Evolutionary conservation across 2,113 vertebrate genomes (phyloP).

Genomic region (Pteruthius melanotis): DNA sequence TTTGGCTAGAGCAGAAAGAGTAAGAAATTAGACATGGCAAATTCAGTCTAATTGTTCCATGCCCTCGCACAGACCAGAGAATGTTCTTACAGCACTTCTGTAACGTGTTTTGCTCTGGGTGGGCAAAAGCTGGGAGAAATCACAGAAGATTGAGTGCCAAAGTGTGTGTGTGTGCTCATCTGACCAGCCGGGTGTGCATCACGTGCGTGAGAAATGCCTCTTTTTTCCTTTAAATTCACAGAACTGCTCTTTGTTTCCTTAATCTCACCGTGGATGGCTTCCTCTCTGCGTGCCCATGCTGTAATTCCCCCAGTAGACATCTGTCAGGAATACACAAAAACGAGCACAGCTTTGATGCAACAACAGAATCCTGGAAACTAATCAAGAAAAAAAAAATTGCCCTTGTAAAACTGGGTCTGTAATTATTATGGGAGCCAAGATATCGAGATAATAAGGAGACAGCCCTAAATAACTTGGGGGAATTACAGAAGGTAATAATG

Average conservation of each 20-base stretch:
- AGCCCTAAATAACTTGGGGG: constrained; percentile 67
- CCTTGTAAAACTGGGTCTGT: constrained; percentile 70
- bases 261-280: constrained; percentile 39
- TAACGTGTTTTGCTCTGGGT: background rate
- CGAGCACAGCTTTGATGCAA: constrained; percentile 61
- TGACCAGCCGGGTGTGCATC: background rate
- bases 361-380: constrained; percentile 65
- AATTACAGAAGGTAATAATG: constrained; percentile 69
- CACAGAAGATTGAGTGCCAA: background rate
- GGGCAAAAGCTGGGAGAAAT: background rate
- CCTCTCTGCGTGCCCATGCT: constrained; percentile 44
- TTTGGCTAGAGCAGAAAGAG: background rate
- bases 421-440: constrained; percentile 69
- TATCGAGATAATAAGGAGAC: constrained; percentile 68
- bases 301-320: constrained; percentile 55
- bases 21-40: background rate
- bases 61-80: background rate
- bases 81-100: background rate
- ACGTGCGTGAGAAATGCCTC: background rate
- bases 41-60: background rate
- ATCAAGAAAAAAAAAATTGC: constrained; percentile 60
- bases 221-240: background rate
- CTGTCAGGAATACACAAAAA: constrained; percentile 62
- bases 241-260: constrained; percentile 46
- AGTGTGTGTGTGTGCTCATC: background rate